phyloP scores from a whole-genome alignment of 2,113 vertebrate genomes.

The Acrocephalus arundinaceus region DNA sequence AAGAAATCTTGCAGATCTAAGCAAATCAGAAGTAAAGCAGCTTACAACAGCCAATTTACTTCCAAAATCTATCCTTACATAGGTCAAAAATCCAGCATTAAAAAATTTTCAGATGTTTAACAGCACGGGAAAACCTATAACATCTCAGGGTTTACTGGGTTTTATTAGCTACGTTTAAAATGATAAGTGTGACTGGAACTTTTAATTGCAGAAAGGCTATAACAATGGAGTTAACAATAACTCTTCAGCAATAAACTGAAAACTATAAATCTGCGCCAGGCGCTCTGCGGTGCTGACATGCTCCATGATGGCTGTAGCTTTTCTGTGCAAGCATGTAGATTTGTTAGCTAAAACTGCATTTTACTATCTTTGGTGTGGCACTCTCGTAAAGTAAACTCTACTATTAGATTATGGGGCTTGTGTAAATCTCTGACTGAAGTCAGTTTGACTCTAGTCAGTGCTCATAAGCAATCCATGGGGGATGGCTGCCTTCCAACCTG shows the following conservation, averaged over 20 bases:
- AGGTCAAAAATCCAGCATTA: neutral
- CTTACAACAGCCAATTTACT: neutral
- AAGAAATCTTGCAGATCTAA: neutral
- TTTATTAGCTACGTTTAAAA: conserved; percentile 12
- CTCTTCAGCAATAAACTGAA: conserved; percentile 26
- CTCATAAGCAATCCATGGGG: conserved; percentile 10
- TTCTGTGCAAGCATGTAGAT: conserved; percentile 21
- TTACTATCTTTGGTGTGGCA: conserved; percentile 68
- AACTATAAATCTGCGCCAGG: neutral
- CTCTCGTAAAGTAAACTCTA: conserved; percentile 58
- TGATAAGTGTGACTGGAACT: conserved; percentile 2
- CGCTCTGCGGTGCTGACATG: neutral
- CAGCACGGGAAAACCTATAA: neutral
- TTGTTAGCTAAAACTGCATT: conserved; percentile 52
- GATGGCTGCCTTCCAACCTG: conserved; percentile 52
- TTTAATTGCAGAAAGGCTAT: conserved; percentile 16
- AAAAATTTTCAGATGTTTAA: neutral
- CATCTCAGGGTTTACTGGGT: neutral
- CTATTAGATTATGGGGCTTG: conserved; percentile 47
- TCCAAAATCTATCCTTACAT: neutral
- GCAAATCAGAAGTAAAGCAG: neutral
- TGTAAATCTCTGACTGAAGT: conserved; percentile 59
- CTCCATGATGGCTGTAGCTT: neutral
- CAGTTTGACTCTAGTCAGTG: conserved; percentile 32
- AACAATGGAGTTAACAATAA: conserved; percentile 61